Evolutionary conservation across 37 sponge, comb jelly and placozoan genomes (phyloP).

Genomic region (Theonella swinhoei): DNA sequence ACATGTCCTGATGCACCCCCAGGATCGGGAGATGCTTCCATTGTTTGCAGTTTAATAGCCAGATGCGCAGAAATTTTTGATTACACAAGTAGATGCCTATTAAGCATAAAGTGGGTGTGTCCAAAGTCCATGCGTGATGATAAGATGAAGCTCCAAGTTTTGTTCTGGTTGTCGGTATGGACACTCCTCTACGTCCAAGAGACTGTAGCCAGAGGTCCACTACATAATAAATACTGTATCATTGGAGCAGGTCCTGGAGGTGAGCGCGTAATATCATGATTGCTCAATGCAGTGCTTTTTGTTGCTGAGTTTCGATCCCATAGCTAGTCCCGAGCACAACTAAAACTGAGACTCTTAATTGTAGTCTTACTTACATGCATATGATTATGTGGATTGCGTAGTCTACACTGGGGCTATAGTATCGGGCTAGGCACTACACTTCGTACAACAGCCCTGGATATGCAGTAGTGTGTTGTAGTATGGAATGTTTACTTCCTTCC

Average conservation of each 20-base stretch:
- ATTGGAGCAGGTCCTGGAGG: constrained; percentile 97
- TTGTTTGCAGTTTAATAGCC: too few relatives aligned
- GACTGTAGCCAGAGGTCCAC: neutral
- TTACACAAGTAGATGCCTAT: too few relatives aligned
- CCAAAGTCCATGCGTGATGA: too few relatives aligned
- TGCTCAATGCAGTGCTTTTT: too few relatives aligned
- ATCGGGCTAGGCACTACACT: neutral
- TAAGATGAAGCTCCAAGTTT: neutral
- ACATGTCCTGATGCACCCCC: too few relatives aligned
- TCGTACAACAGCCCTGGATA: neutral
- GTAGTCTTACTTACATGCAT: neutral
- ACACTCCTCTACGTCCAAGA: neutral
- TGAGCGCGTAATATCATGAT: constrained; percentile 1
- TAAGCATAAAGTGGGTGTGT: too few relatives aligned
- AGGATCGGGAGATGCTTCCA: too few relatives aligned
- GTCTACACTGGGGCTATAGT: neutral
- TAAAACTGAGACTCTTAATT: neutral
- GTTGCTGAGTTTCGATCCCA: too few relatives aligned
- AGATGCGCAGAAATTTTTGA: too few relatives aligned
- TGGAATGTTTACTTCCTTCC: too few relatives aligned
- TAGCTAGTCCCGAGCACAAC: neutral
- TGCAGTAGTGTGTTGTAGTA: too few relatives aligned
- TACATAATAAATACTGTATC: constrained; percentile 46
- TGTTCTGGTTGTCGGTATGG: neutral
- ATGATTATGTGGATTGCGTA: neutral